Conservation (phyloP, 2,888 invertebrate species). For the Oithona nana region DNA sequence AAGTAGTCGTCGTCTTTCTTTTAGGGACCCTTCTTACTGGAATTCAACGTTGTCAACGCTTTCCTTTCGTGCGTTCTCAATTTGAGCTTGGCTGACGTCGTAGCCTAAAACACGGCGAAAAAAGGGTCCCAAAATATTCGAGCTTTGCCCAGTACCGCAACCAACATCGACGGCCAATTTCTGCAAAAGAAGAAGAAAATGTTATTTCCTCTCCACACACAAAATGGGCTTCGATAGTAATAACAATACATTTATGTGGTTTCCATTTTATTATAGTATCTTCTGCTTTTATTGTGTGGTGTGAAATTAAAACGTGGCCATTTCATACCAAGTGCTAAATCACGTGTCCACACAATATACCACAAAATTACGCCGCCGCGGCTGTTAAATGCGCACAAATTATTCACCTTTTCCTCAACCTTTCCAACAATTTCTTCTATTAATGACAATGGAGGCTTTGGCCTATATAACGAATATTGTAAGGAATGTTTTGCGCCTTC, state of each 20-base stretch:
- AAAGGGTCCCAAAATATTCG: constrained; percentile 27
- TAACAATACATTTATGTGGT: no score
- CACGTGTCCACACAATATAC: no score
- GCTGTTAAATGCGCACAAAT: no score
- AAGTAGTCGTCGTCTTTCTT: no score
- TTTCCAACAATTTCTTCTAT: background rate
- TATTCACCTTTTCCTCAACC: no score
- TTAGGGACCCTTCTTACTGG: no score
- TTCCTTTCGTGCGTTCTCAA: constrained; percentile 26
- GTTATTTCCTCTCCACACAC: background rate
- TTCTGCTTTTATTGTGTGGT: no score
- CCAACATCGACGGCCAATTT: constrained; percentile 31
- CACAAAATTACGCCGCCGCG: no score
- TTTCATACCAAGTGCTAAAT: no score
- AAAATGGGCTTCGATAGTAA: no score
- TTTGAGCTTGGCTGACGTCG: constrained; percentile 30
- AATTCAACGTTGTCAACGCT: constrained; percentile 22
- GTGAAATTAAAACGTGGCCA: no score
- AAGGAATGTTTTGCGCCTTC: background rate
- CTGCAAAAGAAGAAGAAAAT: constrained; percentile 18
- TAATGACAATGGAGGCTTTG: background rate
- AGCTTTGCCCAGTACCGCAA: constrained; percentile 35
- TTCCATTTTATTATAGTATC: no score
- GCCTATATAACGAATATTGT: background rate
- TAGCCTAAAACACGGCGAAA: constrained; percentile 31